Percentiles rank a stretch among this genome's conserved stretches.
Conservation (phyloP, 2,888 invertebrate genomes). For the Dasypolia templi region DNA sequence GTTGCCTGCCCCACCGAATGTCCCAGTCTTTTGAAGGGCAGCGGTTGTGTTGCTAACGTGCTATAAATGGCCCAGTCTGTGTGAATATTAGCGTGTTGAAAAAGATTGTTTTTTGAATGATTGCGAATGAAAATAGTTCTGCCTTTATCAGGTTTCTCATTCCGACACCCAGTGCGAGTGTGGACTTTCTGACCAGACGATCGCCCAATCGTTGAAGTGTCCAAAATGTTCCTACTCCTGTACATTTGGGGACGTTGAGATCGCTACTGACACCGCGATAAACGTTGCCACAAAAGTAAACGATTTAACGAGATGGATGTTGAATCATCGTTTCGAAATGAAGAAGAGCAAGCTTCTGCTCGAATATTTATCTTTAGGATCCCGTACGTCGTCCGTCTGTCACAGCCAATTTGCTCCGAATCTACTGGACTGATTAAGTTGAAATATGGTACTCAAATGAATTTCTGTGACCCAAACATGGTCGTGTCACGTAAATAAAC, state of each 20-base stretch:
- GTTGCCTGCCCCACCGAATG: not conserved
- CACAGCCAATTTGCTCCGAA: no score
- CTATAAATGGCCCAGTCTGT: not conserved
- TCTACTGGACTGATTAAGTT: no score
- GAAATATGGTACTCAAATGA: no score
- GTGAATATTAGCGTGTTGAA: not conserved
- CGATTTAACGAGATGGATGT: not conserved
- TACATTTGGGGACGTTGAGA: no score
- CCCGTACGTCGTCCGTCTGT: no score
- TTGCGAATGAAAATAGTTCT: not conserved
- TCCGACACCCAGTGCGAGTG: not conserved
- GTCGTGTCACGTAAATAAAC: no score
- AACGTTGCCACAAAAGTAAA: no score
- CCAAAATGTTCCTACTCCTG: not conserved
- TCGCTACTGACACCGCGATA: no score
- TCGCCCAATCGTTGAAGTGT: not conserved
- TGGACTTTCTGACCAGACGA: not conserved
- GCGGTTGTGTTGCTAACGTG: no score
- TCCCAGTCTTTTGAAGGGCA: not conserved
- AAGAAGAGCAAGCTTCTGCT: not conserved
- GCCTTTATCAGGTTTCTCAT: not conserved
- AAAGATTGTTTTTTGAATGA: not conserved
- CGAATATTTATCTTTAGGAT: not conserved
- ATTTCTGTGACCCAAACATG: no score
- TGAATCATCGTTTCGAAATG: not conserved